Evolutionary conservation across 2,888 invertebrate genomes (phyloP), one percentile per base, ranked within the genome.

Genomic region (Xanthorhoe spadicearia): DNA sequence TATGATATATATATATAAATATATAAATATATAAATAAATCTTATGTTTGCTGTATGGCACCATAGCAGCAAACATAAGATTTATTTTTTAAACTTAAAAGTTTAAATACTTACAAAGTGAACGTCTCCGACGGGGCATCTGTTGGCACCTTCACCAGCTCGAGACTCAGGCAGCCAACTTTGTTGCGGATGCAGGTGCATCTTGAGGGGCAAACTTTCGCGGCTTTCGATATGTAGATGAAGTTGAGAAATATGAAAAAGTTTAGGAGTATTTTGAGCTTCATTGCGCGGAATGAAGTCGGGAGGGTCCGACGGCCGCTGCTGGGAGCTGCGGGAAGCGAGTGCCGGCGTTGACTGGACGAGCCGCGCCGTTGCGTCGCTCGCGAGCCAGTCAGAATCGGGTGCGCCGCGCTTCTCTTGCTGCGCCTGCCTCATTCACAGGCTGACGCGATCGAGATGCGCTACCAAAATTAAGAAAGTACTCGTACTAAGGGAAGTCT

Each of bases 31-130:
- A n/a, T n/a, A n/a, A n/a, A n/a, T n/a, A n/a, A n/a, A n/a, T n/a
- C n/a, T n/a, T n/a, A n/a, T n/a, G n/a, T n/a, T n/a, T n/a, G n/a
- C n/a, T n/a, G n/a, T n/a, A n/a, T n/a, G n/a, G n/a, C n/a, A n/a
- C n/a, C n/a, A n/a, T n/a, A n/a, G n/a, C n/a, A 32, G 32, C 48
- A 48, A 17, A 17, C 38, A 13, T 43, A 77, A 78, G 74, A 76
- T 68, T 74, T 59, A 43, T 70, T 53, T 74, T 75, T 77, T 70
- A 70, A 71, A 35, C 18, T 54, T 7, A 65, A 73, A 68, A n/a
- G 8, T 38, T 38, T 38, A 74, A 67, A 65, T 82, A 90, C 90
- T 90, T 80, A 91, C 90, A 91, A 77, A 15, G 88, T 89, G 70
- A 86, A 83, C n/a, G 85, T 83, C 58, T 90, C 86, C 53, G 75